Conservation (phyloP, 2,113 vertebrate species). For the Emydocephalus ijimae region DNA sequence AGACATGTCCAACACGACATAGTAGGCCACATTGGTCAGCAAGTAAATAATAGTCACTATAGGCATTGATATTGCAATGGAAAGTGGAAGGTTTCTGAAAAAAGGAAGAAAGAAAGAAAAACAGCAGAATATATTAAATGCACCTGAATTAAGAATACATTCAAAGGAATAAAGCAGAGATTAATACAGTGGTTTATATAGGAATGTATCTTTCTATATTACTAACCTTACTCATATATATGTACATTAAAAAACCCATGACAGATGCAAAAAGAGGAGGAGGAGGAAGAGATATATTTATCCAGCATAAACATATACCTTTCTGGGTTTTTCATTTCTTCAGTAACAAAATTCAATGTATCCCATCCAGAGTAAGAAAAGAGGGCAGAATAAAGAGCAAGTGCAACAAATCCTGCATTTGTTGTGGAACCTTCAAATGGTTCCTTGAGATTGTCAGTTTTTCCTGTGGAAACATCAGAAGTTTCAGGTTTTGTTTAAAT, state of each 20-base stretch:
- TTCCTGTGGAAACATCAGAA: constrained; percentile 55
- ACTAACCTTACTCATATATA: not conserved
- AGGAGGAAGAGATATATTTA: not conserved
- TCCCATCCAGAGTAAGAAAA: constrained; percentile 89
- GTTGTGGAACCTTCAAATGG: constrained; percentile 76
- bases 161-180: not conserved
- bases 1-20: constrained; percentile 77
- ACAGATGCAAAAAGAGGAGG: not conserved
- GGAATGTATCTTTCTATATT: not conserved
- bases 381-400: constrained; percentile 86
- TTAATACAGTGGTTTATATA: not conserved
- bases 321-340: constrained; percentile 84
- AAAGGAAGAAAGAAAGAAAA: constrained; percentile 25
- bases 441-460: constrained; percentile 72
- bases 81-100: constrained; percentile 79
- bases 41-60: constrained; percentile 80
- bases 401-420: constrained; percentile 72
- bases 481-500: constrained; percentile 1
- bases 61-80: constrained; percentile 81
- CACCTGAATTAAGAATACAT: not conserved
- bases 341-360: constrained; percentile 84
- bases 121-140: constrained; percentile 11
- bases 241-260: not conserved
- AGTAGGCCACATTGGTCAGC: constrained; percentile 83
- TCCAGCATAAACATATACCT: constrained; percentile 58